A percentile compares a stretch with the other conserved stretches of the same genome.
Conservation (phyloP, 2,797 vertebrate species). For the Sebastes reedi region DNA sequence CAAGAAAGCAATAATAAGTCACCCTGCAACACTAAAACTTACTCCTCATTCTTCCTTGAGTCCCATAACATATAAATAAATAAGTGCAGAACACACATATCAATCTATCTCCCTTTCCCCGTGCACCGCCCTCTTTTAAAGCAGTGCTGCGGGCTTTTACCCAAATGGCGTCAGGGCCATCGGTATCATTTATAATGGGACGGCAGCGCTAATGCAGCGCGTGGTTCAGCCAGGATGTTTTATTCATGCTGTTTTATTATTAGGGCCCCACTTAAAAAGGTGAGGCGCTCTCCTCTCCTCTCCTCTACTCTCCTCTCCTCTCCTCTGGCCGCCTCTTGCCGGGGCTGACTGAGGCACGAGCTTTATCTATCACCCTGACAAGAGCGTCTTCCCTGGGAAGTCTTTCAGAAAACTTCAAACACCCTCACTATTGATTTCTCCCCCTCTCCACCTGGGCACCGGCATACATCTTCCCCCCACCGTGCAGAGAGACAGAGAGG, state of each 20-base stretch:
- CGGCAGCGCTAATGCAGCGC: constrained; percentile 84
- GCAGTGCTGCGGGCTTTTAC: constrained; percentile 87
- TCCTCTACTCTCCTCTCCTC: constrained; percentile 66
- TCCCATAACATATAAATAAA: constrained; percentile 83
- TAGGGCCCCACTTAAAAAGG: constrained; percentile 89
- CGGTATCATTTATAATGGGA: constrained; percentile 88
- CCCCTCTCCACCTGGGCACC: constrained; percentile 82
- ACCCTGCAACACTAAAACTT: constrained; percentile 71
- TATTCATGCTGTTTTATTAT: constrained; percentile 91
- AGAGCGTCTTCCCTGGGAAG: constrained; percentile 88
- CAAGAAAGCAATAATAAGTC: constrained; percentile 76
- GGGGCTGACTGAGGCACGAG: constrained; percentile 75
- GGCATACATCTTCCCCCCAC: constrained; percentile 82
- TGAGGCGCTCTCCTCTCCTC: constrained; percentile 80
- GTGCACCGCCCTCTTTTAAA: constrained; percentile 82
- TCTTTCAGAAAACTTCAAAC: constrained; percentile 90
- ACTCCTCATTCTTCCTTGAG: constrained; percentile 77
- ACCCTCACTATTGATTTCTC: constrained; percentile 86
- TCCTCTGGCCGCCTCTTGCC: constrained; percentile 79
- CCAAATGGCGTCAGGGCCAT: constrained; percentile 83
- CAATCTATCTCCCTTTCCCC: constrained; percentile 77
- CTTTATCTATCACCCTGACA: constrained; percentile 90
- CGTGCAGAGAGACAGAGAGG: constrained; percentile 53
- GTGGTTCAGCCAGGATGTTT: constrained; percentile 84
- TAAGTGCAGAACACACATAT: constrained; percentile 81